Percentiles rank a stretch among this genome's conserved stretches.
phyloP scores from a whole-genome alignment of 2,797 vertebrate genomes.

The Pogoniulus pusillus region DNA sequence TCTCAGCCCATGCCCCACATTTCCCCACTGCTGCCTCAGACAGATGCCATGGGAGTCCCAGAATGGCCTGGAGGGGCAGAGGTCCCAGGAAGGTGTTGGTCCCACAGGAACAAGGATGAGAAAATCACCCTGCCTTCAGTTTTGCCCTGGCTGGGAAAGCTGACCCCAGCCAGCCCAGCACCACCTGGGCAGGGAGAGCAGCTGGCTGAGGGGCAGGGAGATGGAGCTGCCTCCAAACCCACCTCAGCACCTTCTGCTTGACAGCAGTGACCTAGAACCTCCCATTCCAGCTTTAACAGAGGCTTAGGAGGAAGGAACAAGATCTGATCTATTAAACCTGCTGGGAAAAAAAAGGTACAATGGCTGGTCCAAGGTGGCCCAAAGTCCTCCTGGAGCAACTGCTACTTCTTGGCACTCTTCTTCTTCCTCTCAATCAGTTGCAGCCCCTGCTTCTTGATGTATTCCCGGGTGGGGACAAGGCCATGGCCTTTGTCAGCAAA shows the following conservation, averaged over 20 bases:
- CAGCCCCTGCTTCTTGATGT: conserved; percentile 22
- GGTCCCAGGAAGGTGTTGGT: not conserved
- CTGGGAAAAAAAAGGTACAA: not conserved
- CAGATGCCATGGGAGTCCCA: not conserved
- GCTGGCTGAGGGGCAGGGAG: not conserved
- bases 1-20: not conserved
- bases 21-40: not conserved
- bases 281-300: not conserved
- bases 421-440: not conserved
- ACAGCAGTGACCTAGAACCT: not conserved
- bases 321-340: not conserved
- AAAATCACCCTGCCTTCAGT: not conserved
- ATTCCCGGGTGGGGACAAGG: not conserved
- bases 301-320: not conserved
- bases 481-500: accelerated
- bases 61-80: not conserved
- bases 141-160: not conserved
- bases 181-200: not conserved
- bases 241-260: not conserved
- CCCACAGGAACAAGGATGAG: not conserved
- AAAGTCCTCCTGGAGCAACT: accelerated
- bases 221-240: not conserved
- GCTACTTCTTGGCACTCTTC: not conserved
- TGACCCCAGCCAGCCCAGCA: not conserved
- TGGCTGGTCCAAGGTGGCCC: too few relatives aligned